A percentile compares a stretch with the other conserved stretches of the same genome.
These are phyloP conservation scores for Oncorhynchus kisutch DNA, from an alignment of 2,113 vertebrate species.

Conservation along the genomic window DNA sequence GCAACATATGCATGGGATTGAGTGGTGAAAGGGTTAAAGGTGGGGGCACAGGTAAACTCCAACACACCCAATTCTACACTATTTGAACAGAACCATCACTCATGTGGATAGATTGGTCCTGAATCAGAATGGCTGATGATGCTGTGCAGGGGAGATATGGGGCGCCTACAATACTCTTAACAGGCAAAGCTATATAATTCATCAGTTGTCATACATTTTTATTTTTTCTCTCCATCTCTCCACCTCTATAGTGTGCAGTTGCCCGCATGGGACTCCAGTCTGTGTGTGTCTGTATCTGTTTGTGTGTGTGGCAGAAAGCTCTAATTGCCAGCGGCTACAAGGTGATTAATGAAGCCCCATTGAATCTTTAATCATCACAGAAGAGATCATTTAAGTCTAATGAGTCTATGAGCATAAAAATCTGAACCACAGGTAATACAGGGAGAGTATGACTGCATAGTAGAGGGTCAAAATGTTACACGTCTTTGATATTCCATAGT, in stretches of 20 bases:
- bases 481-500: background rate
- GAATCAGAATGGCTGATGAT: background rate
- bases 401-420: slow-evolving; percentile 22
- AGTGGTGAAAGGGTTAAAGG: background rate
- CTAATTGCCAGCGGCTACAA: background rate
- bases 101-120: background rate
- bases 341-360: slow-evolving; percentile 35
- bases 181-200: background rate
- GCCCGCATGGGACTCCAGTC: background rate
- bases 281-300: background rate
- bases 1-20: background rate
- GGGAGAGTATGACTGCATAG: background rate
- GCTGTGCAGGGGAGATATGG: background rate
- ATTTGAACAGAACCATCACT: background rate
- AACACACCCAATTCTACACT: background rate
- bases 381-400: slow-evolving; percentile 35
- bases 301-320: background rate
- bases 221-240: too few relatives aligned
- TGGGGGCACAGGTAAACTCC: background rate
- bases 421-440: slow-evolving; percentile 6
- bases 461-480: background rate
- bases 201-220: background rate
- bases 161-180: background rate
- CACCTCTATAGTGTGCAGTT: background rate
- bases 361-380: slow-evolving; percentile 35